Conservation (phyloP, 2,113 vertebrate species). For the Sclerurus mexicanus region DNA sequence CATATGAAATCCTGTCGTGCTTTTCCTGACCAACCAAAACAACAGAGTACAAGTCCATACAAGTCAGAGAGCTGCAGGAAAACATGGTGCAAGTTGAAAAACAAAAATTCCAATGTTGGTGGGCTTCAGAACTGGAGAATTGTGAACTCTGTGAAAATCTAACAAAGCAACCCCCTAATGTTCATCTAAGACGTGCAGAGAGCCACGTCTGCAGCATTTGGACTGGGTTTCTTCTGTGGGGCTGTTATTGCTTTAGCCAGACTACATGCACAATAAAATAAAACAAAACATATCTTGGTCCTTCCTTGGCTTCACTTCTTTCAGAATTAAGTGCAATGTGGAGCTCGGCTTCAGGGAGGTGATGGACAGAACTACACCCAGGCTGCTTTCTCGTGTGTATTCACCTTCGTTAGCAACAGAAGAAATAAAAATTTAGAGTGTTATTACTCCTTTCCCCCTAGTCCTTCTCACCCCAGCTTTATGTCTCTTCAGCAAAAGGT, state of each 20-base stretch:
- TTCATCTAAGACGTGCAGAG: neutral
- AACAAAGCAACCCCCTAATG: constrained; percentile 33
- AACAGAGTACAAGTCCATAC: constrained; percentile 9
- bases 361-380: neutral
- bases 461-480: neutral
- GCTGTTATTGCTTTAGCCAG: constrained; percentile 14
- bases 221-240: neutral
- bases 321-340: neutral
- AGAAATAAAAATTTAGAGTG: neutral
- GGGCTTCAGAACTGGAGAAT: neutral
- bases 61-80: constrained; percentile 50
- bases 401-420: neutral
- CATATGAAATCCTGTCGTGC: constrained; percentile 22
- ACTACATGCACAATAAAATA: neutral
- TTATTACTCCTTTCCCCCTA: neutral
- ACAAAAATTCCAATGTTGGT: constrained; percentile 11
- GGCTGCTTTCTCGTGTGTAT: neutral
- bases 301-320: neutral
- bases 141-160: constrained; percentile 25
- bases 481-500: neutral
- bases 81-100: constrained; percentile 53
- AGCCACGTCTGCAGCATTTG: neutral
- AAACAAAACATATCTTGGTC: neutral
- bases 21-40: constrained; percentile 64
- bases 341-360: neutral